A percentile compares a stretch with the other conserved stretches of the same genome.
Evolutionary conservation across 2,113 vertebrate genomes (phyloP).

Genomic region (Lota lota): DNA sequence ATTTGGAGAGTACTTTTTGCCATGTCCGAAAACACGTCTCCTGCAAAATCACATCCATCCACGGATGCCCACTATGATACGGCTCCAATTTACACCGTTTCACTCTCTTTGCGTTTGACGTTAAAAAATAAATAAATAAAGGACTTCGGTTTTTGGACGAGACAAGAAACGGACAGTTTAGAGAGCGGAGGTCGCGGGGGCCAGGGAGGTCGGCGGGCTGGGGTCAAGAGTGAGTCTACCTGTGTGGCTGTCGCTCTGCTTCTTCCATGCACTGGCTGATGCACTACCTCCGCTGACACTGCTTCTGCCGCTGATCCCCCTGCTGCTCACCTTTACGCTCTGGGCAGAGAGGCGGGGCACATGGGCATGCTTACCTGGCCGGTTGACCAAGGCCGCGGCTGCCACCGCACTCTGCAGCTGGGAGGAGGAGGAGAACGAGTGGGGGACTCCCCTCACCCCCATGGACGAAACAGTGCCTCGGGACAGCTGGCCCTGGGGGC

Average conservation of each 20-base stretch:
- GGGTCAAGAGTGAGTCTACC: conserved; percentile 74
- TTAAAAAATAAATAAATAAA: background rate
- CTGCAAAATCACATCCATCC: background rate
- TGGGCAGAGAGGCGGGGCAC: conserved; percentile 70
- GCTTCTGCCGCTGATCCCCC: conserved; percentile 66
- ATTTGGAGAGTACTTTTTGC: conserved; percentile 27
- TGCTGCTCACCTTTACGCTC: conserved; percentile 78
- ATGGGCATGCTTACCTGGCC: conserved; percentile 84
- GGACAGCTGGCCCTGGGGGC: conserved; percentile 82
- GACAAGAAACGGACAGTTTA: conserved; percentile 53
- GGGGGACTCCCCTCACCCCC: conserved; percentile 78
- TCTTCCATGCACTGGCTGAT: conserved; percentile 86
- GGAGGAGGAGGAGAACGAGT: conserved; percentile 89
- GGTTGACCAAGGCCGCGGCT: conserved; percentile 82
- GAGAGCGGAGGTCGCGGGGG: conserved; percentile 53
- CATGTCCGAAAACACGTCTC: conserved; percentile 53
- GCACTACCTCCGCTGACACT: conserved; percentile 72
- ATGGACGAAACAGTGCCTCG: conserved; percentile 72
- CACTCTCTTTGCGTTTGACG: background rate
- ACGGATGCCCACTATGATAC: background rate
- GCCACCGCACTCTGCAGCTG: conserved; percentile 87
- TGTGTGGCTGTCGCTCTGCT: conserved; percentile 80
- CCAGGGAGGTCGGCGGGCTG: conserved; percentile 26
- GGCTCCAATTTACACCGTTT: background rate
- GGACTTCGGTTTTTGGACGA: conserved; percentile 59